Evolutionary conservation across 2,797 vertebrate species (phyloP).

Genomic region (Epinephelus coioides): DNA sequence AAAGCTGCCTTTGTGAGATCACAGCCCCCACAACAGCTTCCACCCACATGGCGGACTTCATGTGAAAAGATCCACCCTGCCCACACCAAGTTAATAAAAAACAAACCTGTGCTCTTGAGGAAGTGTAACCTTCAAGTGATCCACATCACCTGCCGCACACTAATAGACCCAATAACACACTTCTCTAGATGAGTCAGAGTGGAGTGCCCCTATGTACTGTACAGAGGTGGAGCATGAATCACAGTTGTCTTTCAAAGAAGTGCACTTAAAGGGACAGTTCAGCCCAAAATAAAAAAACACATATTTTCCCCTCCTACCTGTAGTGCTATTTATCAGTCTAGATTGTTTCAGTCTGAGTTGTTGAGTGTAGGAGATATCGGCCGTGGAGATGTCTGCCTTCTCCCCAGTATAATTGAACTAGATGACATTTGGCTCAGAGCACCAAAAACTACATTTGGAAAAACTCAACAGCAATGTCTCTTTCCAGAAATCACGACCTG

Average conservation of each 20-base stretch:
- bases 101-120: not conserved
- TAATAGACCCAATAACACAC: conserved; percentile 24
- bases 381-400: too few species aligned
- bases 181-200: conserved; percentile 20
- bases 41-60: conserved; percentile 67
- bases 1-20: conserved; percentile 88
- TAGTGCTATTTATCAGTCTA: too few species aligned
- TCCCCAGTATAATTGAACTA: too few species aligned
- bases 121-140: conserved; percentile 30
- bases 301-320: too few species aligned
- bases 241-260: not conserved
- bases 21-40: conserved; percentile 86
- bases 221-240: not conserved
- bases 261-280: too few species aligned
- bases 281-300: too few species aligned
- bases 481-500: too few species aligned
- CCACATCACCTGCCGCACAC: conserved; percentile 27
- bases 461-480: too few species aligned
- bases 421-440: too few species aligned
- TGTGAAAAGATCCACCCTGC: conserved; percentile 46
- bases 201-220: not conserved
- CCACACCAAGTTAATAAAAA: conserved; percentile 4
- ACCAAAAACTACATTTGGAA: too few species aligned
- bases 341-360: too few species aligned
- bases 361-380: too few species aligned